Base-by-base conservation (phyloP, 2,888 invertebrate species). In the Hydroisotoma schaefferi region DNA sequence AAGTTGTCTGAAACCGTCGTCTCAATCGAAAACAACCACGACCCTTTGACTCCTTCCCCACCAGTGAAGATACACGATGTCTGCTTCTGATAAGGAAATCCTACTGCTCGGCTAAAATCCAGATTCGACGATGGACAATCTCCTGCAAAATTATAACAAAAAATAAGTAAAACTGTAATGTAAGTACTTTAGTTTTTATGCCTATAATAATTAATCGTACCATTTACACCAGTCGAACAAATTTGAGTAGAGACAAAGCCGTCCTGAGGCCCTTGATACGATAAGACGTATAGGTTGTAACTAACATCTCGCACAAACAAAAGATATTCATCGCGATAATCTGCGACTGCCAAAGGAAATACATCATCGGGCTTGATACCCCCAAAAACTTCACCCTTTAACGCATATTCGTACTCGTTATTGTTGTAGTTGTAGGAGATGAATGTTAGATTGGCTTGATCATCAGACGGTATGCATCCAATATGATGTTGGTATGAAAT, bases 401-500 rank as follows among this genome's bases (percentile, higher is more conserved):
- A 4, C 18, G 4, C 40, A 23, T 22, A 40, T 10, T 53, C 46
- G 26, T 63, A 65, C 23, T 58, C 54, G n/a, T 59, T 62, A 20
- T 55, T 59, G 27, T 62, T 62, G 38, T 59, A 59, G 43, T 59
- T 61, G 29, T 56, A 61, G 25, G 48, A 28, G 12, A 68, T 54
- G 37, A 70, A 65, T 22, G 63, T 57, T 0, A 65, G 61, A 10
- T 22, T 22, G 1, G 27, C 20, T 0, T 53, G 15, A 0, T 43
- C n/a, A 27, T 47, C 62, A 2, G 38, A n/a, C 12, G 65, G 57
- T 52, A 64, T 48, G 18, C 63, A 66, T 10, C 58, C 59, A 2
- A 70, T 44, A 38, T 61, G 63, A 23, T 61, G 65, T 38, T 63
- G 60, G 40, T 68, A 68, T 18, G 62, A 55, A 18, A 68, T 37